A percentile compares a stretch with the other conserved stretches of the same genome.
phyloP scores from a whole-genome alignment of 2,888 invertebrate genomes.

The Bugula neritina region DNA sequence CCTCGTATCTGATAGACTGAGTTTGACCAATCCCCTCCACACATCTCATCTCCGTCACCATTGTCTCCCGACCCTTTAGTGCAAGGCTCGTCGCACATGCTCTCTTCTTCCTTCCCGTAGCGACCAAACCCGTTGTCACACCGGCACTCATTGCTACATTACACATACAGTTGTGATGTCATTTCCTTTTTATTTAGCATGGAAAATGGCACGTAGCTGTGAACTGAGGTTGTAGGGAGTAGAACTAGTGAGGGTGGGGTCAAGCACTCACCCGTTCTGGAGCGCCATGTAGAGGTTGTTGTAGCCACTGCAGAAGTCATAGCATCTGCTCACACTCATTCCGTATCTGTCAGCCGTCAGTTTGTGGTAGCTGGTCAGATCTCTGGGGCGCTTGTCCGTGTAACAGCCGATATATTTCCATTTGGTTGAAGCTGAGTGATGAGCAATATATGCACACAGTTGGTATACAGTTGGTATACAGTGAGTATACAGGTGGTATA shows the following conservation, averaged over 20 bases:
- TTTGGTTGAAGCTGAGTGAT: background rate
- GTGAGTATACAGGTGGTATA: too few species aligned
- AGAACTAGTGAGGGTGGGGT: too few species aligned
- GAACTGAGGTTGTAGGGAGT: too few species aligned
- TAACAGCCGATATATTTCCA: slow-evolving; percentile 21
- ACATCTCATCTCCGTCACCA: background rate
- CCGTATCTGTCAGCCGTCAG: background rate
- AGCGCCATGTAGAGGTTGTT: slow-evolving; percentile 6
- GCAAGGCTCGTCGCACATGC: background rate
- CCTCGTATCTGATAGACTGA: slow-evolving; percentile 12
- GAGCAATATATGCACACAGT: background rate
- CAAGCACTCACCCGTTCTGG: background rate
- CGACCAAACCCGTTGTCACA: slow-evolving; percentile 11
- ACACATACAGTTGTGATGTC: too few species aligned
- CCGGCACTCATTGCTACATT: slow-evolving; percentile 11
- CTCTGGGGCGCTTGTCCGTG: slow-evolving; percentile 8
- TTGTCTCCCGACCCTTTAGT: background rate
- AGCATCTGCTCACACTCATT: slow-evolving; percentile 1
- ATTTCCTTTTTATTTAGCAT: too few species aligned
- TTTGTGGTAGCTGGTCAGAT: slow-evolving; percentile 18
- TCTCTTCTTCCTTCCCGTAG: background rate
- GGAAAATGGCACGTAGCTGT: too few species aligned
- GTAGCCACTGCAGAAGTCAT: slow-evolving; percentile 14
- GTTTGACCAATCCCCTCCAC: slow-evolving; percentile 14
- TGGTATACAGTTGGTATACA: too few species aligned